Evolutionary conservation across 2,888 invertebrate genomes (phyloP).

Genomic region (Drepanosiphum platanoidis): DNA sequence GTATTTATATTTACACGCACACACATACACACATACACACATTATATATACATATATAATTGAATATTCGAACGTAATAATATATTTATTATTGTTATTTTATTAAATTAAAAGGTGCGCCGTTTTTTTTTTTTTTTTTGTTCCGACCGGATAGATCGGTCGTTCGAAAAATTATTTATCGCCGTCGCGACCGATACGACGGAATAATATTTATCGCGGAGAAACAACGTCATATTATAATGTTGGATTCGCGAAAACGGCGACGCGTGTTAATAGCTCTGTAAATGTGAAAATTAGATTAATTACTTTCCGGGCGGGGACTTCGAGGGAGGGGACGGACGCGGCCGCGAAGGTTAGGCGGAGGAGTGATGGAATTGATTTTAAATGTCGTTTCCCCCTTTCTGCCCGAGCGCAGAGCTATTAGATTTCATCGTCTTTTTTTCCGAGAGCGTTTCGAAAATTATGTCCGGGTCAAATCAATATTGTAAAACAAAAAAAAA

Average conservation of each 20-base stretch:
- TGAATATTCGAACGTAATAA: not conserved
- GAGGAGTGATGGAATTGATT: constrained; percentile 32
- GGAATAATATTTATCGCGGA: not conserved
- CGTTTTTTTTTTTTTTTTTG: not conserved
- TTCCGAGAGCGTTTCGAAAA: not conserved
- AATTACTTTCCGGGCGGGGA: not conserved
- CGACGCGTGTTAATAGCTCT: not conserved
- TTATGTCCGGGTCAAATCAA: constrained; percentile 45
- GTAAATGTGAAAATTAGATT: not conserved
- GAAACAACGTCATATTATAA: not conserved
- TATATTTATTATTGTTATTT: not conserved
- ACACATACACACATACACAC: no score
- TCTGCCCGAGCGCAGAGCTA: no score
- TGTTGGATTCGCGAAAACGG: no score
- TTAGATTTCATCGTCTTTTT: not conserved
- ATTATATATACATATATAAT: constrained; percentile 9
- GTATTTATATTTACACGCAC: not conserved
- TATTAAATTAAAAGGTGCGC: not conserved
- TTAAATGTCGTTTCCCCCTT: not conserved
- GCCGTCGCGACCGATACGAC: not conserved
- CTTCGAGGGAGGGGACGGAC: not conserved
- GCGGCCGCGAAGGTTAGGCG: not conserved
- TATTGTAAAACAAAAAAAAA: not conserved
- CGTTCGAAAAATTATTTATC: not conserved
- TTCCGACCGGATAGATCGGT: not conserved